Conservation (phyloP, 2,888 invertebrate genomes). For the Miltochrista miniata region DNA sequence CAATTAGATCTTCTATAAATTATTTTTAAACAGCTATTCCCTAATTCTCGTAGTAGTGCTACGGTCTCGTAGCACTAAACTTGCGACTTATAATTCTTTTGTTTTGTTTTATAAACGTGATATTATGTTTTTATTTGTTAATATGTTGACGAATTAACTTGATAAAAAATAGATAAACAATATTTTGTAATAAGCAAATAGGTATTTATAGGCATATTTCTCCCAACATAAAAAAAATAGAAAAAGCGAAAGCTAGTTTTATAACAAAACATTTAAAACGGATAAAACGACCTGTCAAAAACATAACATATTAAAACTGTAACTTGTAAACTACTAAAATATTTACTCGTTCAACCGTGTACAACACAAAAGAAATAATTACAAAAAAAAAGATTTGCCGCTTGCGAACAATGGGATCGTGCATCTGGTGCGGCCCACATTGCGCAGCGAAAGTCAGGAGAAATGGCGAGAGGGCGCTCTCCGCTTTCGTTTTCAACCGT, state of each 20-base stretch:
- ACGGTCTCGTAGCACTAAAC: constrained; percentile 10
- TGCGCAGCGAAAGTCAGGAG: constrained; percentile 81
- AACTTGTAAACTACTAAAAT: background rate
- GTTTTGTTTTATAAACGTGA: too few relatives aligned
- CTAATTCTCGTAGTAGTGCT: constrained; percentile 6
- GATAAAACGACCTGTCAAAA: background rate
- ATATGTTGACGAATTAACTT: too few relatives aligned
- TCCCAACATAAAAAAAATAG: too few relatives aligned
- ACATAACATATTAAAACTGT: background rate
- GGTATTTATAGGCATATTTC: too few relatives aligned
- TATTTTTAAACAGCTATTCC: background rate
- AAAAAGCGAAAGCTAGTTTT: background rate
- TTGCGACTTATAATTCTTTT: too few relatives aligned
- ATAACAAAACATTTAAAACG: background rate
- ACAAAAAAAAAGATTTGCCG: constrained; percentile 41
- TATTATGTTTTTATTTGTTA: too few relatives aligned
- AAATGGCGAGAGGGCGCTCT: constrained; percentile 83
- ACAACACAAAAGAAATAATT: constrained; percentile 13
- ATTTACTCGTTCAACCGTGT: constrained; percentile 6
- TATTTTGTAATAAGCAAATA: too few relatives aligned
- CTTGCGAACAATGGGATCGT: constrained; percentile 69
- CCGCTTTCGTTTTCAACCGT: constrained; percentile 82
- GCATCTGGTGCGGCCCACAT: constrained; percentile 79
- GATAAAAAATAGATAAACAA: too few relatives aligned
- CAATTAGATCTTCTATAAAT: background rate